These are phyloP conservation scores for Archilochus colubris DNA, from an alignment of 2,113 vertebrate genomes.

Conservation along the genomic window DNA sequence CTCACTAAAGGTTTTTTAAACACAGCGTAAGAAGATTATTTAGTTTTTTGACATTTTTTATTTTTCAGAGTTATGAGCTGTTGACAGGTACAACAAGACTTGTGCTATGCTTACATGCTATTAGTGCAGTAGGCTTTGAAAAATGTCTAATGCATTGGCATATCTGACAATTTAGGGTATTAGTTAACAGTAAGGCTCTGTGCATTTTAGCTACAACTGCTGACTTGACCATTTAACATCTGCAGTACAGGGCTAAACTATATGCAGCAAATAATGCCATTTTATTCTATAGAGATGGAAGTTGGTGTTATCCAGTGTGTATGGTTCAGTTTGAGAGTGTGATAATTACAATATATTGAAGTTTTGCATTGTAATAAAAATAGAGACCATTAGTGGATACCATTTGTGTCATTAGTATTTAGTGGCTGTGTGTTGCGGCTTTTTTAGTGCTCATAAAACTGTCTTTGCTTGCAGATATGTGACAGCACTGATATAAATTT, in stretches of 20 bases:
- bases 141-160: slow-evolving; percentile 51
- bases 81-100: slow-evolving; percentile 36
- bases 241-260: neutral
- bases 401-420: slow-evolving; percentile 91
- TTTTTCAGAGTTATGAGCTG: slow-evolving; percentile 45
- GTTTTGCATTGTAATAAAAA: slow-evolving; percentile 87
- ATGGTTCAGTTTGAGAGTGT: slow-evolving; percentile 70
- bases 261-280: slow-evolving; percentile 21
- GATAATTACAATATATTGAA: slow-evolving; percentile 87
- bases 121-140: slow-evolving; percentile 37
- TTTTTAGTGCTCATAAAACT: slow-evolving; percentile 95
- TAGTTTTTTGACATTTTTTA: slow-evolving; percentile 36
- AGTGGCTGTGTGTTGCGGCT: slow-evolving; percentile 84
- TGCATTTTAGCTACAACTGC: neutral
- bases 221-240: slow-evolving; percentile 38
- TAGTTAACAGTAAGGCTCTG: slow-evolving; percentile 38
- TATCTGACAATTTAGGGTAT: slow-evolving; percentile 55
- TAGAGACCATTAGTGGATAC: slow-evolving; percentile 86
- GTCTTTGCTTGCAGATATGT: slow-evolving; percentile 88
- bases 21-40: neutral
- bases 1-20: neutral
- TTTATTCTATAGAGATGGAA: neutral
- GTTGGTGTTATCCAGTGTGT: slow-evolving; percentile 22
- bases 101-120: slow-evolving; percentile 24
- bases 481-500: slow-evolving; percentile 83